Percentiles rank a stretch among this genome's conserved stretches.
These are phyloP conservation scores for Dinoponera quadriceps DNA, from an alignment of 1,140 invertebrate genomes.

Conservation along the genomic window DNA sequence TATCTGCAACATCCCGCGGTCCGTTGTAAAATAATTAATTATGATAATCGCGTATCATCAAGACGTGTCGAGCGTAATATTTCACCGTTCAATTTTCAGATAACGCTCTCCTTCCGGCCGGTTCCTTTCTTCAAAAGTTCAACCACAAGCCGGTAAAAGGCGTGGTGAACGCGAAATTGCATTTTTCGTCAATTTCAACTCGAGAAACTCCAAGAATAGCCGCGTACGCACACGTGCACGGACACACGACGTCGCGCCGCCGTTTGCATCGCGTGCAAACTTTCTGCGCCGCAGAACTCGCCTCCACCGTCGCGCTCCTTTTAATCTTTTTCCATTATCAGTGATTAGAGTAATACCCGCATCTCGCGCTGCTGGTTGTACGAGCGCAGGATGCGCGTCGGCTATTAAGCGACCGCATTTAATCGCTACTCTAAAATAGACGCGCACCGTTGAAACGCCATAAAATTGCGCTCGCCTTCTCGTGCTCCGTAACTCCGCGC, in stretches of 20 bases:
- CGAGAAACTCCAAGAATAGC: constrained; percentile 15
- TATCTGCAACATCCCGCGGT: not conserved
- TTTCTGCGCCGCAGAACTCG: not conserved
- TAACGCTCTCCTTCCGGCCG: not conserved
- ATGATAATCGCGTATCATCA: no score
- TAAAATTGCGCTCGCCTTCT: constrained; percentile 39
- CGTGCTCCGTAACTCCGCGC: not conserved
- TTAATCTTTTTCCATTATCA: constrained; percentile 50
- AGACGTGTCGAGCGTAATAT: no score
- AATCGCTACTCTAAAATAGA: constrained; percentile 37
- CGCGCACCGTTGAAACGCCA: constrained; percentile 30
- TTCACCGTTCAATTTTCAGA: not conserved
- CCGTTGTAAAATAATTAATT: not conserved
- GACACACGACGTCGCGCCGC: not conserved
- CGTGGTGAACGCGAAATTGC: constrained; percentile 6
- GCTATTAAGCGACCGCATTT: constrained; percentile 30
- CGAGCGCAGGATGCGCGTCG: constrained; percentile 23
- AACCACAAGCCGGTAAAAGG: not conserved
- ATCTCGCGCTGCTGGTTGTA: constrained; percentile 36
- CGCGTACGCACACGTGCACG: not conserved
- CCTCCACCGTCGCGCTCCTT: constrained; percentile 36
- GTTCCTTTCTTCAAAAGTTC: not conserved
- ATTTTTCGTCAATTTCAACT: not conserved
- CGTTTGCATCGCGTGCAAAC: constrained; percentile 42
- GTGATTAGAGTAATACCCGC: constrained; percentile 42